Conservation (phyloP, 2,888 invertebrate genomes). For the Phyllotreta cruciferae region DNA sequence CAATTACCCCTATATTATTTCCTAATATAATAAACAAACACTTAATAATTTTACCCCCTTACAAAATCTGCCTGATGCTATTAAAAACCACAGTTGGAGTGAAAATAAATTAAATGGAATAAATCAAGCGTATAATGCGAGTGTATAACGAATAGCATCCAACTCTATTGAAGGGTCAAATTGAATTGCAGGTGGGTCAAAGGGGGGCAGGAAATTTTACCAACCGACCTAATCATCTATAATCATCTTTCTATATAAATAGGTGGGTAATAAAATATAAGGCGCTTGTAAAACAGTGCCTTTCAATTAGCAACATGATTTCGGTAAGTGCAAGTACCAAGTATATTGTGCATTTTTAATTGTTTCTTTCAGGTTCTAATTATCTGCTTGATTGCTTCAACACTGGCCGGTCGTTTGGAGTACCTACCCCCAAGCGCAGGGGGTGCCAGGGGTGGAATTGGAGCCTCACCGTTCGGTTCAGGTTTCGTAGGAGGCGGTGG, state of each 20-base stretch:
- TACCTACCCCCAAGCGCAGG: slow-evolving; percentile 67
- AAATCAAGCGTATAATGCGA: too few relatives aligned
- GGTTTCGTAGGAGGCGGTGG: slow-evolving; percentile 2
- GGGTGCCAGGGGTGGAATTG: slow-evolving; percentile 47
- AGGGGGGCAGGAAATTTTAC: slow-evolving; percentile 36
- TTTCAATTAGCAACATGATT: slow-evolving; percentile 45
- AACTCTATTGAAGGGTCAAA: slow-evolving; percentile 18
- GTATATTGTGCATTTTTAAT: neutral
- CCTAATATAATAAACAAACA: too few relatives aligned
- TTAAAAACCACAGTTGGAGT: too few relatives aligned
- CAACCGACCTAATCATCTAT: too few relatives aligned
- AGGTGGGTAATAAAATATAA: slow-evolving; percentile 42
- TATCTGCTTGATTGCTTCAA: slow-evolving; percentile 56
- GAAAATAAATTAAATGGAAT: too few relatives aligned
- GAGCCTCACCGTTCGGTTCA: slow-evolving; percentile 23
- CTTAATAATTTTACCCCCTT: too few relatives aligned
- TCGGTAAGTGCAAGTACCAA: slow-evolving; percentile 41
- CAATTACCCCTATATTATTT: too few relatives aligned
- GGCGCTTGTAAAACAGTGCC: slow-evolving; percentile 36
- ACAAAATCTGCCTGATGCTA: too few relatives aligned
- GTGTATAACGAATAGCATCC: too few relatives aligned
- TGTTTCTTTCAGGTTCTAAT: slow-evolving; percentile 59
- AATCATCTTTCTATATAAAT: slow-evolving; percentile 39
- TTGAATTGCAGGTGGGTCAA: slow-evolving; percentile 8
- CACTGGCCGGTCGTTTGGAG: slow-evolving; percentile 65